Base-by-base conservation (phyloP, 2,797 vertebrate genomes). In the Peromyscus aztecus region DNA sequence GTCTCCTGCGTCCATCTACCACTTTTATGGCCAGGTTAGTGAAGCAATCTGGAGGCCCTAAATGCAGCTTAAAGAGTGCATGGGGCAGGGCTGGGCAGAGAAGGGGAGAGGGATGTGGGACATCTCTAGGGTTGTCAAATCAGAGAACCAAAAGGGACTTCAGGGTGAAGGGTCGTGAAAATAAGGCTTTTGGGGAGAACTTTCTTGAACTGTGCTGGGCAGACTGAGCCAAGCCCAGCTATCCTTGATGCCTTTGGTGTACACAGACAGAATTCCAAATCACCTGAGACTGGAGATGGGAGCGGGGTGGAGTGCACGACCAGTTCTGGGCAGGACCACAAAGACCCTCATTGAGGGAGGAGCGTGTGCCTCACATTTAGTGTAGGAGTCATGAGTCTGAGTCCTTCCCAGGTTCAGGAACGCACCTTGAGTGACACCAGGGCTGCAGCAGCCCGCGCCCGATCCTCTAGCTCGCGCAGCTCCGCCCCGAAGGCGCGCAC, bases 401-500 rank as follows among this genome's bases (percentile, higher is more conserved):
- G 59, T 34, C 31, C 46, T 55, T 63, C 13, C 16, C 14, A 0
- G 24, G 27, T 75, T 34, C 69, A 17, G 4, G 0, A 0, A 98
- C 99, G 96, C 96, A 99, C 99, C 9, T 98, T 98, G 63, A 99
- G 97, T 2, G 99, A 96, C 0, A 98, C 98, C 3, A 98, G 98
- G 89, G 98, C 96, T 0, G 98, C 98, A 0, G 99, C 99, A 3
- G 21, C 96, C 86, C 89, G 98, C 11, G 99, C 99, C 98, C 99
- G 99, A 77, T 99, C 98, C 0, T 98, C 98, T 92, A 99, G 97
- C 12, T 98, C 97, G 73, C 97, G 98, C 55, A 99, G 98, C 98
- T 99, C 99, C 0, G 98, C 93, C 23, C 89, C 96, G 4, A 99
- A 99, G 17, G 99, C 98, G 19, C 87, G 87, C 71, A 99, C 96